Percentiles rank a stretch among this genome's conserved stretches.
These are phyloP conservation scores for Pseudomyrmex concolor DNA, from an alignment of 1,140 invertebrate species.

Conservation along the genomic window DNA sequence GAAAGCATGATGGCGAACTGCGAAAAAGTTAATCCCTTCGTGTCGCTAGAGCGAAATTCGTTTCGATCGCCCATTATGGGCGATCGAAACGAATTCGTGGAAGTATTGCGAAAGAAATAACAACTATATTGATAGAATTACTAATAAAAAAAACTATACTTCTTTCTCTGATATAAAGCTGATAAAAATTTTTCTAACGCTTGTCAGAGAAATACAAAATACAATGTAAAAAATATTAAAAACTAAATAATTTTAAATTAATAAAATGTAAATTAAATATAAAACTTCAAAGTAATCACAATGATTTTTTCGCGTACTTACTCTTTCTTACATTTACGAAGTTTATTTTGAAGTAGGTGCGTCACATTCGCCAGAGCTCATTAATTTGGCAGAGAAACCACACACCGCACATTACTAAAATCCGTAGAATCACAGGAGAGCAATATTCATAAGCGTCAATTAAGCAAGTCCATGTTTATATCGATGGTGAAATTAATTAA, in stretches of 20 bases:
- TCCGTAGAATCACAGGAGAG: neutral
- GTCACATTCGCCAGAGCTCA: slow-evolving; percentile 6
- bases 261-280: neutral
- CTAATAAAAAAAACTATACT: too few species aligned
- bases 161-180: too few species aligned
- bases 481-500: slow-evolving; percentile 41
- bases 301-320: too few species aligned
- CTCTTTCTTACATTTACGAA: too few species aligned
- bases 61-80: too few species aligned
- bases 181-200: too few species aligned
- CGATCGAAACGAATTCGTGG: neutral
- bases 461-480: slow-evolving; percentile 20
- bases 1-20: slow-evolving; percentile 1
- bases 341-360: neutral
- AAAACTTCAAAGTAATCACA: neutral
- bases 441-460: slow-evolving; percentile 6
- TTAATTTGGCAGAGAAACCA: slow-evolving; percentile 3
- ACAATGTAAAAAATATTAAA: too few species aligned
- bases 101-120: too few species aligned
- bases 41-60: slow-evolving; percentile 44
- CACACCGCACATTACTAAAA: slow-evolving; percentile 12
- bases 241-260: too few species aligned
- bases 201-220: too few species aligned
- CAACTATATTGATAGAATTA: too few species aligned
- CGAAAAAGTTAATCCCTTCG: slow-evolving; percentile 53